Conservation (phyloP, 2,113 vertebrate species). For the Lethenteron camtschaticum region DNA sequence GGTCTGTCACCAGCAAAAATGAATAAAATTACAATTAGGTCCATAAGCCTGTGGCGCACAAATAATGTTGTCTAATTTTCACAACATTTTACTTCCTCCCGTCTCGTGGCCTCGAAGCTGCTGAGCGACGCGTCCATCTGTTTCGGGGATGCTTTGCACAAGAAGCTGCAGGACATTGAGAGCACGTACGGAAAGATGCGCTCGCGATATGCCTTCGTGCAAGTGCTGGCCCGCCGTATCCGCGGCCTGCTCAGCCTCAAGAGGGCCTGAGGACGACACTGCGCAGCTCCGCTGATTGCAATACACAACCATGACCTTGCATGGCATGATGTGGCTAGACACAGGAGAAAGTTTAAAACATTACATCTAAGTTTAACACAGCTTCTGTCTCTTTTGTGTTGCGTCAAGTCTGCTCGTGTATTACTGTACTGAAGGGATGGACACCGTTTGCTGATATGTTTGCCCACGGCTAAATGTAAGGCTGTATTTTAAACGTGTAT, state of each 20-base stretch:
- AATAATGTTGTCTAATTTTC: neutral
- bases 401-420: too few relatives aligned
- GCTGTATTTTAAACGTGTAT: too few relatives aligned
- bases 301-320: neutral
- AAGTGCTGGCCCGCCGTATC: conserved; percentile 1
- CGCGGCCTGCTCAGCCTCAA: neutral
- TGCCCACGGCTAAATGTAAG: too few relatives aligned
- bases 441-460: too few relatives aligned
- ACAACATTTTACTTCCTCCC: neutral
- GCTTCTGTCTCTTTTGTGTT: too few relatives aligned
- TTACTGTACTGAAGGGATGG: too few relatives aligned
- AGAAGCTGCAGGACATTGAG: conserved; percentile 6
- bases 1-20: too few relatives aligned
- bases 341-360: too few relatives aligned
- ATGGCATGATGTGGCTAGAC: too few relatives aligned
- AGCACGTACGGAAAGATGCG: conserved; percentile 1
- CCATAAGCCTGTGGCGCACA: too few relatives aligned
- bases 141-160: neutral
- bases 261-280: neutral
- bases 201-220: neutral
- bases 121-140: conserved; percentile 1
- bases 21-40: too few relatives aligned
- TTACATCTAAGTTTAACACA: too few relatives aligned
- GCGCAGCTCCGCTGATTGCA: neutral
- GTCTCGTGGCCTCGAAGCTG: conserved; percentile 1